Evolutionary conservation across 2,888 invertebrate genomes (phyloP), one percentile per base, ranked within the genome.

Genomic region (Azorinus chamasolen): DNA sequence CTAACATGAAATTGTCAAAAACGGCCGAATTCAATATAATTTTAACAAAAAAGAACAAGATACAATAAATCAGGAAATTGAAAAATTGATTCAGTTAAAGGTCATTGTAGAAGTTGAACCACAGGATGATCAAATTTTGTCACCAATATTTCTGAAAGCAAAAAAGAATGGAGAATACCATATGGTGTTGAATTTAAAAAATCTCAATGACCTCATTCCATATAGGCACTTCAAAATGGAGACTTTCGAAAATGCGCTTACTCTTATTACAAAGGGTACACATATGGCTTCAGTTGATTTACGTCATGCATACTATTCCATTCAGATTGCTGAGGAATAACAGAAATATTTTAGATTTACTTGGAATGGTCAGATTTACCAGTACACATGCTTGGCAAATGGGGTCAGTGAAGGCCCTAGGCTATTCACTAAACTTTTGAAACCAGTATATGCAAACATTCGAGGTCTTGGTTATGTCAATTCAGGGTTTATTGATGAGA

Each of bases 191-290:
- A 77, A 77, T 69, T 54, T 76, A 25, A 73, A 74, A 57, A 25
- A 76, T 10, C 24, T 79, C 18, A 79, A 79, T 54, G 51, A 73
- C 39, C 27, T 25, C 41, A 39, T 77, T 20, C 45, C 43, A 62
- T 73, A 80, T 50, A 32, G 51, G 22, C 74, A 81, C 59, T 81
- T 81, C 51, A 70, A 81, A 62, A 77, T 81, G 74, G 77, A 81
- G 22, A 64, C 69, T 41, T 82, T 79, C 65, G 75, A 78, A 54
- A 65, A 43, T 12, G 78, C 54, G 8, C 32, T 54, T 32, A 54
- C 27, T 14, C 24, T 54, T 27, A 27, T 74, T 12, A 63, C 41
- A 25, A 18, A 6, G 16, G 63, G 41, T 5, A 50, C 22, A 18
- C 54, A 24, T 24, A 59, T 76, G 62, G 65, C 65, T 39, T 64